Evolutionary conservation across 2,888 invertebrate species (phyloP).

Genomic region (Pegoplata infirma): DNA sequence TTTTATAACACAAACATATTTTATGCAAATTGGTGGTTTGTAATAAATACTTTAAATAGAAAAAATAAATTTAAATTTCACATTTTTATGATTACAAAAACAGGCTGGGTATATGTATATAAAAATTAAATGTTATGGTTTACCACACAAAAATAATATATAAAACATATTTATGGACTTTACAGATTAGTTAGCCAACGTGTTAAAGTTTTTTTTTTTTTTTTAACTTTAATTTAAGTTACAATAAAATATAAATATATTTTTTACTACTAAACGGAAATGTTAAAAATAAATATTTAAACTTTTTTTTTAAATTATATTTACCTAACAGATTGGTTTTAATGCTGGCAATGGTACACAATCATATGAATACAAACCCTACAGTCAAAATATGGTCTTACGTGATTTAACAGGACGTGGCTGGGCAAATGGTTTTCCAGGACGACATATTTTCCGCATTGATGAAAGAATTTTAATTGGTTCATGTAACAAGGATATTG

Average conservation of each 20-base stretch:
- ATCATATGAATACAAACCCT: conserved; percentile 92
- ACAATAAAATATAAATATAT: too few relatives aligned
- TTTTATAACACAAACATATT: not conserved
- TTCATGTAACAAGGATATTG: conserved; percentile 93
- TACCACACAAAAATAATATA: conserved; percentile 12
- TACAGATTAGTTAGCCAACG: not conserved
- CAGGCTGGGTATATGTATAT: not conserved
- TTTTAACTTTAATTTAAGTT: too few relatives aligned
- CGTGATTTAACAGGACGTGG: conserved; percentile 91
- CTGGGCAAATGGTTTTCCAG: conserved; percentile 91
- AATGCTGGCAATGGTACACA: conserved; percentile 97
- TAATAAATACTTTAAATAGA: not conserved
- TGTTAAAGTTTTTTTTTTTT: too few relatives aligned
- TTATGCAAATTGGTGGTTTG: conserved; percentile 27
- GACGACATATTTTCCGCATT: conserved; percentile 95
- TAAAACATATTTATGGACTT: conserved; percentile 1
- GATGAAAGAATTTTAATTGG: conserved; percentile 96
- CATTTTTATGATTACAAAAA: conserved; percentile 5
- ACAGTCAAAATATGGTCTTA: conserved; percentile 91
- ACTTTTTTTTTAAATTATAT: conserved; percentile 62
- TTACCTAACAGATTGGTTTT: conserved; percentile 87
- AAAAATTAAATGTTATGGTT: conserved; percentile 15
- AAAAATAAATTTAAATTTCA: too few relatives aligned
- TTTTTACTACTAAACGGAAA: too few relatives aligned
- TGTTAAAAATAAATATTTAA: not conserved